Conservation (phyloP, 2,113 vertebrate species). For the chimpanzee (Pan troglodytes) region NHGRI_mPanTro3-v2.1_pri NC_072402.2:23543501-23544000, state of each 20-base stretch:
- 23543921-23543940: conserved; percentile 76
- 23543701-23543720: conserved; percentile 75
- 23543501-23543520: conserved; percentile 23
- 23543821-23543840: conserved; percentile 84
- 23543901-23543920: conserved; percentile 68
- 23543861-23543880: conserved; percentile 84
- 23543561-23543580: background rate
- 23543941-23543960: conserved; percentile 81
- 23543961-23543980: conserved; percentile 76
- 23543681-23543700: conserved; percentile 83
- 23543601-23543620: conserved; percentile 62
- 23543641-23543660: conserved; percentile 70
- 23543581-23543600: background rate
- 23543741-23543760: conserved; percentile 76
- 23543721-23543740: conserved; percentile 78
- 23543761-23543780: conserved; percentile 83
- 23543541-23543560: conserved; percentile 6
- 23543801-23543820: conserved; percentile 86
- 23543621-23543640: conserved; percentile 61
- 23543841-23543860: conserved; percentile 91
- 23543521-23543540: background rate
- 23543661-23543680: conserved; percentile 73
- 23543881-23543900: conserved; percentile 78
- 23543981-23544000: conserved; percentile 57
- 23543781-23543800: conserved; percentile 83